Evolutionary conservation across 2,797 vertebrate genomes (phyloP), one percentile per base, ranked within the genome.

Genomic region (Anguilla pacifica): DNA sequence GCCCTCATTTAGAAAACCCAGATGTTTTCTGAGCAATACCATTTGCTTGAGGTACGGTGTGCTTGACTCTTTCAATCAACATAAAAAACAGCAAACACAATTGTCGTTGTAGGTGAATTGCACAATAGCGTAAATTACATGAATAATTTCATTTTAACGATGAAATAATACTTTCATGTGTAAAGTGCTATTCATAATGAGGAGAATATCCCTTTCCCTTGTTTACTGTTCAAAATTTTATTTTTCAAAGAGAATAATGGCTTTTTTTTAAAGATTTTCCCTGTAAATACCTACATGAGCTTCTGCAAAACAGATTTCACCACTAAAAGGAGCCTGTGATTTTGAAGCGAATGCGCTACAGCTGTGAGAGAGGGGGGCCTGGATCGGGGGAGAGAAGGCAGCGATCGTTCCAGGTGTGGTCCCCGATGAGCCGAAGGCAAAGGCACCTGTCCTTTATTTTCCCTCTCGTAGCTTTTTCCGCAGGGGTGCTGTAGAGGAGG

Each of bases 1-100:
- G 91, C 57, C 86, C 92, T 89, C 87, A 88, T 90, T 94, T 94
- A 94, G 90, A 93, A 92, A 91, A 84, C 91, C 93, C 95, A 95
- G 93, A 95, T 95, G 94, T 91, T 90, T 55, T 77, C 0, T 81
- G 72, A 88, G 91, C 90, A 88, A 57, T 55, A 28, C n/a, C 83
- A 81, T 81, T 77, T 28, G 11, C 43, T 10, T 81, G 39, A 81
- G 43, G 39, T 13, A 81, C 25, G 22, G 25, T 17, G 4, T 77
- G 77, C 10, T 81, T 9, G 15, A 81, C 77, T 81, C 19, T 43
- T 49, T 91, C 55, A 82, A 90, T 88, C 85, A 89, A 92, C 91
- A 92, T 88, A 6, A 43, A 64, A 35, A 64, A 39, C 35, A 13
- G 13, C 39, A 81, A 9, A n/a, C 19, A 46, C 19, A 22, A 49